These are phyloP conservation scores for Gandaritis pyraliata DNA, from an alignment of 2,888 invertebrate genomes.

Conservation along the genomic window DNA sequence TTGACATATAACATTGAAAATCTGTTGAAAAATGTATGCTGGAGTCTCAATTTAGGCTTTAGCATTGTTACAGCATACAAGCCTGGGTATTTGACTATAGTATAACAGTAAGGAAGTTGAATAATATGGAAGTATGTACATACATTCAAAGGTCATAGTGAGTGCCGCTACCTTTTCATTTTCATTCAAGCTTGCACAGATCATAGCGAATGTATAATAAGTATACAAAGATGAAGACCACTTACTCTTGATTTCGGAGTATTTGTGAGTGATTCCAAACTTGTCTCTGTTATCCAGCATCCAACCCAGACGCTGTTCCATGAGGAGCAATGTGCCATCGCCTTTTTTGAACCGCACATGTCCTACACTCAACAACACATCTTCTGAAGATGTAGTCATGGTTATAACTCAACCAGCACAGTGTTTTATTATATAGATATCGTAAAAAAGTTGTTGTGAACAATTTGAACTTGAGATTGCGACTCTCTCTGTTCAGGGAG, in stretches of 20 bases:
- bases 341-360: constrained; percentile 98
- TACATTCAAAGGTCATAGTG: too few species aligned
- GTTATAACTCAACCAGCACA: constrained; percentile 35
- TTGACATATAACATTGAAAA: too few species aligned
- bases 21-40: too few species aligned
- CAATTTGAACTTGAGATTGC: constrained; percentile 44
- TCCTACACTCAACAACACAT: constrained; percentile 95
- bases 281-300: constrained; percentile 97
- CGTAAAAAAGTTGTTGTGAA: constrained; percentile 45
- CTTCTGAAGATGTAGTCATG: constrained; percentile 96
- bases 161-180: not conserved
- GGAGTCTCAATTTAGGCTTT: too few species aligned
- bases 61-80: too few species aligned
- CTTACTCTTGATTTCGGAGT: constrained; percentile 97
- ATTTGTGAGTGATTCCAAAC: constrained; percentile 96
- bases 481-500: constrained; percentile 26
- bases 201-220: not conserved
- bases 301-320: constrained; percentile 98
- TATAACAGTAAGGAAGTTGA: not conserved
- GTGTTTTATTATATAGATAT: constrained; percentile 25
- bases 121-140: not conserved
- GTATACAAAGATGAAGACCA: constrained; percentile 25
- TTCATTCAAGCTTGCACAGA: not conserved
- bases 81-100: too few species aligned
- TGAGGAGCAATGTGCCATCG: constrained; percentile 97